phyloP scores from a whole-genome alignment of 37 sponge, comb jelly and placozoan genomes.

The Hormiphora californensis region DNA sequence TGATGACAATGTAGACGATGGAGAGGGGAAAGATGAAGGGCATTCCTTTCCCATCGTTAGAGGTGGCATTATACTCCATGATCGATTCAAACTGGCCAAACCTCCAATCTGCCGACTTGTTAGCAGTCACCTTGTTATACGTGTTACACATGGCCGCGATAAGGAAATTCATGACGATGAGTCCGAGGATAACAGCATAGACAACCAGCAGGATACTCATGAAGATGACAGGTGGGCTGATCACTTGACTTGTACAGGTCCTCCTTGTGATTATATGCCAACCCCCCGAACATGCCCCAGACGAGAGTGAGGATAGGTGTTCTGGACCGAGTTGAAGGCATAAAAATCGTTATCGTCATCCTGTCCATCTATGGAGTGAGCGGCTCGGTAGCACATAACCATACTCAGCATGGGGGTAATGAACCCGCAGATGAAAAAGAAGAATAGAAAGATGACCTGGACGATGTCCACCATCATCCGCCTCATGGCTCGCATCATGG shows the following conservation, averaged over 20 bases:
- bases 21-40: slow-evolving; percentile 6
- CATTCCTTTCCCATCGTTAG: not conserved
- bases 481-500: not conserved
- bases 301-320: not conserved
- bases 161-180: not conserved
- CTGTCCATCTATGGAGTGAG: not conserved
- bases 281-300: slow-evolving; percentile 14
- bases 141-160: not conserved
- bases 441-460: not conserved
- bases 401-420: not conserved
- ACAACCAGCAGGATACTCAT: not conserved
- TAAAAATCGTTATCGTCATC: not conserved
- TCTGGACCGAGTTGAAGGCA: not conserved
- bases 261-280: slow-evolving; percentile 24
- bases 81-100: slow-evolving; percentile 5
- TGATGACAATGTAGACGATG: not conserved
- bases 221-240: not conserved
- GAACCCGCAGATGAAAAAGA: not conserved
- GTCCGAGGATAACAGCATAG: not conserved
- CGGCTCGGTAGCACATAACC: not conserved
- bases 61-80: not conserved
- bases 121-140: not conserved
- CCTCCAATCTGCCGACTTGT: slow-evolving; percentile 13
- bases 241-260: not conserved
- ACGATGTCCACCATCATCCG: not conserved